Percentiles rank a stretch among this genome's conserved stretches.
These are phyloP conservation scores for Hippocampus mohnikei DNA, from an alignment of 2,113 vertebrate species.

Conservation along the genomic window DNA sequence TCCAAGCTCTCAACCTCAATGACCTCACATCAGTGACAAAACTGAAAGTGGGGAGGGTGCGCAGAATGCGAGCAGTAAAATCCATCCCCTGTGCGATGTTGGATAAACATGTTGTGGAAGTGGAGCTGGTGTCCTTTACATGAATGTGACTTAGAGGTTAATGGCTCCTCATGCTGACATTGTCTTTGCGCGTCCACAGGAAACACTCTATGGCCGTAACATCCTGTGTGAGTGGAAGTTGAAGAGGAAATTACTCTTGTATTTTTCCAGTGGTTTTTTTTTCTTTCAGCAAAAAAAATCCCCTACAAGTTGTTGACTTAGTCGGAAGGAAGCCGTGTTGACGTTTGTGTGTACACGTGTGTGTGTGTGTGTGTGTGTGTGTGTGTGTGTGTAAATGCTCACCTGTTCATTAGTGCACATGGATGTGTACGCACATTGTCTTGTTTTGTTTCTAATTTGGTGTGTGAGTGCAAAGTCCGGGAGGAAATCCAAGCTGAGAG, in stretches of 20 bases:
- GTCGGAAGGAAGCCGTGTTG: conserved; percentile 37
- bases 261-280: conserved; percentile 1
- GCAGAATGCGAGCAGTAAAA: conserved; percentile 30
- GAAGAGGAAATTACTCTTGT: conserved; percentile 22
- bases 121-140: conserved; percentile 36
- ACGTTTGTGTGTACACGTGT: conserved; percentile 6
- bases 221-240: conserved; percentile 50
- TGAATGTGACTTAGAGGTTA: conserved; percentile 51
- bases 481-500: conserved; percentile 17
- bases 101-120: conserved; percentile 48
- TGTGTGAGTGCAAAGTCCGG: conserved; percentile 23
- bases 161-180: conserved; percentile 46
- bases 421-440: background rate
- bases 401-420: conserved; percentile 16
- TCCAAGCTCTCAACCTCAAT: conserved; percentile 1
- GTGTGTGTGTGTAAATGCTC: conserved; percentile 14
- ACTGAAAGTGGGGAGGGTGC: conserved; percentile 26
- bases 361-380: background rate
- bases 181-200: conserved; percentile 49
- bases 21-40: conserved; percentile 11
- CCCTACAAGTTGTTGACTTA: conserved; percentile 47
- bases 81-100: conserved; percentile 37
- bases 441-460: conserved; percentile 6
- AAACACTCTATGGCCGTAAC: conserved; percentile 39
- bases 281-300: conserved; percentile 25